Base-by-base conservation (phyloP, 2,797 vertebrate genomes). In the Spondyliosoma cantharus region DNA sequence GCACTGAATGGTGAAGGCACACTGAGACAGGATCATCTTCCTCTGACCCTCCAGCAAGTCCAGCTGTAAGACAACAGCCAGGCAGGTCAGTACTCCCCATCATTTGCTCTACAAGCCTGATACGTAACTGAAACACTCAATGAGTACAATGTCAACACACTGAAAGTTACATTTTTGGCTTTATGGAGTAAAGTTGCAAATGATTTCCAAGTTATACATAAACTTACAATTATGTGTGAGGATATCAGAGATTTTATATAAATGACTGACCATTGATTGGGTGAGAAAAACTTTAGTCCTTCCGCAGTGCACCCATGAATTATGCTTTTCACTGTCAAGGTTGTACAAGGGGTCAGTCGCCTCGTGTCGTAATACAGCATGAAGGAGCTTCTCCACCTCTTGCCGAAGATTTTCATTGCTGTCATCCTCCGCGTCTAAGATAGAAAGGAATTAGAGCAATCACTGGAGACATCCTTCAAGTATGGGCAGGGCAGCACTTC, bases 271-370 rank as follows among this genome's bases (percentile, higher is more conserved):
- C 96, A 93, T 94, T 5, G 83, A 77, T 62, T 95, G 95, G 0
- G 96, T 97, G 91, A 99, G 93, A 90, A 99, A 99, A 27, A 97
- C 95, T 94, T 98, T 99, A 54, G 97, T 98, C 82, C 87, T 96
- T 60, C 98, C 98, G 17, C 97, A 97, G 80, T 95, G 96, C 73
- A 96, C 92, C 42, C 94, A 81, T 2, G 80, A 43, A 15, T 52
- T 90, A 29, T 3, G 79, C 25, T 88, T 83, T 64, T 83, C 80
- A 32, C 57, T 76, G 72, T 88, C 84, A 4, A 29, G 22, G 7
- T 64, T 80, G 61, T 43, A 29, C 25, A 75, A 77, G 7, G 60
- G 72, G 27, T 81, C 76, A 9, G 72, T 14, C 12, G 0, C 20
- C 48, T 74, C 85, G 56, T 84, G 56, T 4, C 0, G 58, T 2